Evolutionary conservation across 2,797 vertebrate species (phyloP).

Genomic region (Labeo calbasu): DNA sequence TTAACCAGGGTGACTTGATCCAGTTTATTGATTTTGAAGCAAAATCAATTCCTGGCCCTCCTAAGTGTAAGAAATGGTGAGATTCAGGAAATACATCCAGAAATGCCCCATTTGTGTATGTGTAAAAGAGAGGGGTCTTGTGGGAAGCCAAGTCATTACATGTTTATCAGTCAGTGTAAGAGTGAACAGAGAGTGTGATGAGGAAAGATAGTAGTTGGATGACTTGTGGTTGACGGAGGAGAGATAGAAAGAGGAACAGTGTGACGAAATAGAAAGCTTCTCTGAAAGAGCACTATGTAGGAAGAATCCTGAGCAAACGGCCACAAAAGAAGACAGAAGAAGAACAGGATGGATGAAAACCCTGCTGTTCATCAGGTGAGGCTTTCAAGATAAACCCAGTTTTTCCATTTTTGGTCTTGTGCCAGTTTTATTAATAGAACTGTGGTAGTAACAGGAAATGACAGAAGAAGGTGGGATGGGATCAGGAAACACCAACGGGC

Average conservation of each 20-base stretch:
- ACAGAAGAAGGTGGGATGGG: background rate
- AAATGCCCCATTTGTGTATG: conserved; percentile 29
- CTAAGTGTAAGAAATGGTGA: background rate
- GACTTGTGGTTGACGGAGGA: conserved; percentile 66
- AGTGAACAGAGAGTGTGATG: conserved; percentile 73
- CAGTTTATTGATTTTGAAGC: background rate
- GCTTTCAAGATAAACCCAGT: conserved; percentile 33
- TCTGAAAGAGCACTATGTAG: conserved; percentile 51
- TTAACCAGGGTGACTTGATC: background rate
- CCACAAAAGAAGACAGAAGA: conserved; percentile 58
- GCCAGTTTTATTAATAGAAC: background rate
- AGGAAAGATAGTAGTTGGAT: conserved; percentile 69
- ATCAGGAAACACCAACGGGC: background rate
- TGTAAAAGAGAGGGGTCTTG: conserved; percentile 46
- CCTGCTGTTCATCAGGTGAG: conserved; percentile 70
- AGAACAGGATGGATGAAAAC: conserved; percentile 67
- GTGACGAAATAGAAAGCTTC: conserved; percentile 41
- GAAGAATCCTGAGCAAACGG: conserved; percentile 45
- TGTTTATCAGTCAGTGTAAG: conserved; percentile 76
- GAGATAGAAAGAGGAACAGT: conserved; percentile 47
- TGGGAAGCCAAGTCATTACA: conserved; percentile 10
- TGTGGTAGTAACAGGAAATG: background rate
- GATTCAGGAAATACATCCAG: conserved; percentile 4
- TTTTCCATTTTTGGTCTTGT: background rate
- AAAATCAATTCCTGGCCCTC: background rate